These are phyloP conservation scores for Spatulosminthurus flaviceps DNA, from an alignment of 2,888 invertebrate genomes.

Conservation along the genomic window DNA sequence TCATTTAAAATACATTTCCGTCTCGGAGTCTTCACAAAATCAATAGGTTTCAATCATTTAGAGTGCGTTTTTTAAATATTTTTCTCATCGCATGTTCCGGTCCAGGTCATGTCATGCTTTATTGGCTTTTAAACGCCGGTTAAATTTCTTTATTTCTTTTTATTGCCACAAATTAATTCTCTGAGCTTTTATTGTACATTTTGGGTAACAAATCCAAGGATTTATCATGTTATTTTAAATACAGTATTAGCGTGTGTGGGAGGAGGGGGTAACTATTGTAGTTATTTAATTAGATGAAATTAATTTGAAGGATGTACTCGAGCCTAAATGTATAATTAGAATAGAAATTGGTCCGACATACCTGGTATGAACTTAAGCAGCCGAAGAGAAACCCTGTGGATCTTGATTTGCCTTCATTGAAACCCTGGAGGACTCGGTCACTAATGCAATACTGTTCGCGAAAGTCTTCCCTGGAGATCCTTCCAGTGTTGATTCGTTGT, in stretches of 20 bases:
- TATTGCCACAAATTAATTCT: too few species aligned
- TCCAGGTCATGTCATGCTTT: background rate
- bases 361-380: slow-evolving; percentile 75
- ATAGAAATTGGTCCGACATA: slow-evolving; percentile 48
- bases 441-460: slow-evolving; percentile 94
- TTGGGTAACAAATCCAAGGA: too few species aligned
- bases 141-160: too few species aligned
- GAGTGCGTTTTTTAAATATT: background rate
- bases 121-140: background rate
- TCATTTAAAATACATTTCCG: background rate
- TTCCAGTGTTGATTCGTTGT: slow-evolving; percentile 62
- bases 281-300: too few species aligned
- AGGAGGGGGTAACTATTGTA: too few species aligned
- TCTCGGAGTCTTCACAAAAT: too few species aligned
- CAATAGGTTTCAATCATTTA: background rate
- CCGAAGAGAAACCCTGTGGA: slow-evolving; percentile 77
- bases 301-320: too few species aligned
- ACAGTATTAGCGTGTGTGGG: too few species aligned
- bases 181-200: too few species aligned
- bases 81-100: background rate
- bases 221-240: too few species aligned
- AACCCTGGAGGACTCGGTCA: slow-evolving; percentile 80
- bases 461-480: slow-evolving; percentile 88
- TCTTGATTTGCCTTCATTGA: slow-evolving; percentile 72
- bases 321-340: too few species aligned